Evolutionary conservation across 2,888 invertebrate species (phyloP).

Genomic region (Yponomeuta plumbellus): DNA sequence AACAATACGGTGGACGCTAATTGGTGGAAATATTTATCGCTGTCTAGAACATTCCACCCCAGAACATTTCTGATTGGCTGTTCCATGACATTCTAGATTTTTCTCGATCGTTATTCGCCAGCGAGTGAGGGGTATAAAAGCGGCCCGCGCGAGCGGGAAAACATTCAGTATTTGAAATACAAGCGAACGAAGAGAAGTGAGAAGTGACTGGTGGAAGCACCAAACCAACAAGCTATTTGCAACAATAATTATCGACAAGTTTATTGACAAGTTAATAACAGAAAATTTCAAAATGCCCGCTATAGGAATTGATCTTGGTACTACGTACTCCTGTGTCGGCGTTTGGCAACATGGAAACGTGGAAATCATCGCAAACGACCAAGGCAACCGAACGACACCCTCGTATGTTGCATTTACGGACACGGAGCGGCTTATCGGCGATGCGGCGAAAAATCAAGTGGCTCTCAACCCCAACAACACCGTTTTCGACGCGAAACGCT

Average conservation of each 20-base stretch:
- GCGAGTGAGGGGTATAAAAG: slow-evolving; percentile 33
- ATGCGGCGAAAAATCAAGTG: slow-evolving; percentile 91
- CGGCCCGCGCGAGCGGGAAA: slow-evolving; percentile 41
- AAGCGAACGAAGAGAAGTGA: slow-evolving; percentile 36
- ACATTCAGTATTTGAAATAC: slow-evolving; percentile 47
- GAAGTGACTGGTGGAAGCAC: slow-evolving; percentile 35
- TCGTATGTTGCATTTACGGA: slow-evolving; percentile 93
- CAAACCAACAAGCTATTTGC: slow-evolving; percentile 20
- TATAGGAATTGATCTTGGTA: slow-evolving; percentile 78
- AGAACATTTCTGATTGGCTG: slow-evolving; percentile 38
- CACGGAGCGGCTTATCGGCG: too few species aligned
- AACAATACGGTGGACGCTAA: not conserved
- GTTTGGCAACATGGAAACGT: slow-evolving; percentile 90
- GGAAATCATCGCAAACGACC: slow-evolving; percentile 91
- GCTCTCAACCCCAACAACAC: slow-evolving; percentile 86
- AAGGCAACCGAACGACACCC: slow-evolving; percentile 91
- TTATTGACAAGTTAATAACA: slow-evolving; percentile 19
- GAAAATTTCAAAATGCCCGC: slow-evolving; percentile 50
- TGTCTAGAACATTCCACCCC: slow-evolving; percentile 41
- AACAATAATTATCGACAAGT: slow-evolving; percentile 10
- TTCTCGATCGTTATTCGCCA: slow-evolving; percentile 45
- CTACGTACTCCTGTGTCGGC: slow-evolving; percentile 91
- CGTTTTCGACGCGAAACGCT: slow-evolving; percentile 83
- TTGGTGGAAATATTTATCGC: slow-evolving; percentile 28
- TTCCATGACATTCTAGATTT: slow-evolving; percentile 37